phyloP scores from a whole-genome alignment of 2,797 vertebrate species.

The Gephyroberyx darwinii region DNA sequence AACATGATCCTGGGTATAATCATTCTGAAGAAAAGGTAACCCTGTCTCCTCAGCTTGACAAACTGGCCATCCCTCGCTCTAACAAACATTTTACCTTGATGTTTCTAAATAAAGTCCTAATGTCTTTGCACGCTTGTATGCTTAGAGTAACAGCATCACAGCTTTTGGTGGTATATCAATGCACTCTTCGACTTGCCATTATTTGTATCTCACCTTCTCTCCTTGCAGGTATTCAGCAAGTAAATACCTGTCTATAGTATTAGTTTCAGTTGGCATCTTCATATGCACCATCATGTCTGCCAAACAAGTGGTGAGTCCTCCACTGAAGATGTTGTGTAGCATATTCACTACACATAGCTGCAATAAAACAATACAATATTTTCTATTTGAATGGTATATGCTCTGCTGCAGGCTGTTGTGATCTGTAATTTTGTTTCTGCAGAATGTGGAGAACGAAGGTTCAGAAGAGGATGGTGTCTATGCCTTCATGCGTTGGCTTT shows the following conservation, averaged over 20 bases:
- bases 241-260: constrained; percentile 91
- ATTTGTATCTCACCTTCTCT: constrained; percentile 8
- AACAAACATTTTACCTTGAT: neutral
- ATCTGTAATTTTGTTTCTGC: constrained; percentile 36
- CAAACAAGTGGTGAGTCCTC: constrained; percentile 92
- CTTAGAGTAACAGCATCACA: neutral
- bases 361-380: neutral
- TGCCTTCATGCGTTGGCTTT: constrained; percentile 88
- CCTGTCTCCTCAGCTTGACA: constrained; percentile 2
- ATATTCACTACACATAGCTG: neutral
- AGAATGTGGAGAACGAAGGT: constrained; percentile 73
- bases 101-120: neutral
- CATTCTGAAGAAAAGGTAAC: constrained; percentile 96
- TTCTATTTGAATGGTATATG: neutral
- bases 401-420: neutral
- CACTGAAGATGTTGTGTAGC: neutral
- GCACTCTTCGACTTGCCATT: neutral
- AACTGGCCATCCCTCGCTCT: neutral
- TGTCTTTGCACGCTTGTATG: neutral
- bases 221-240: constrained; percentile 87
- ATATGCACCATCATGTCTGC: constrained; percentile 98
- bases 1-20: constrained; percentile 96
- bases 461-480: constrained; percentile 83
- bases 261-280: constrained; percentile 94
- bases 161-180: neutral